Percentiles rank a stretch among this genome's conserved stretches.
phyloP scores from a whole-genome alignment of 2,113 vertebrate species.

The Stegostoma tigrinum region DNA sequence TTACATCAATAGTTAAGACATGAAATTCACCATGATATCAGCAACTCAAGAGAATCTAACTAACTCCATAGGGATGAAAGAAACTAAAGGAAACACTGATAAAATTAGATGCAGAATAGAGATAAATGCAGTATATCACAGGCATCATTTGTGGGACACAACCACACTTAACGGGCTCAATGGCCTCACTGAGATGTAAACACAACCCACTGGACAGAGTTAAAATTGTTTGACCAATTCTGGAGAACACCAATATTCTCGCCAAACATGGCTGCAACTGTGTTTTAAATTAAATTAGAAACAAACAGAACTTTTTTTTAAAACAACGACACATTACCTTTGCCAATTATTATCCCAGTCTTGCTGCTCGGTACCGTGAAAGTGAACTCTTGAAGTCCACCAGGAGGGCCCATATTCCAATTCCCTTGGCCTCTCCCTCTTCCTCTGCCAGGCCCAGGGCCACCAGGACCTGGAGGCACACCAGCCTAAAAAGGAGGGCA shows the following conservation, averaged over 20 bases:
- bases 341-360: conserved; percentile 95
- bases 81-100: neutral
- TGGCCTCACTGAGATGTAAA: neutral
- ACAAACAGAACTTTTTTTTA: neutral
- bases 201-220: neutral
- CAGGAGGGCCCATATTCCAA: conserved; percentile 98
- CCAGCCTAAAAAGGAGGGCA: conserved; percentile 60
- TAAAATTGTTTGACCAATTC: neutral
- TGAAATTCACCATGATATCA: neutral
- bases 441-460: conserved; percentile 84
- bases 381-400: conserved; percentile 93
- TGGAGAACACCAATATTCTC: neutral
- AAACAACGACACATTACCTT: conserved; percentile 62
- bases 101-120: neutral
- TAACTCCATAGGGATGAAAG: neutral
- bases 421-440: conserved; percentile 90
- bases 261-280: neutral
- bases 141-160: neutral
- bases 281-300: neutral
- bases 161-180: neutral
- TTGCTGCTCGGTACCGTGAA: conserved; percentile 97
- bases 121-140: neutral
- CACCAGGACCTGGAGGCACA: conserved; percentile 63
- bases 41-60: neutral
- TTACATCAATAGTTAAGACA: neutral